Conservation (phyloP, 2,888 invertebrate species). For the Amblyjoppa fuscipennis region DNA sequence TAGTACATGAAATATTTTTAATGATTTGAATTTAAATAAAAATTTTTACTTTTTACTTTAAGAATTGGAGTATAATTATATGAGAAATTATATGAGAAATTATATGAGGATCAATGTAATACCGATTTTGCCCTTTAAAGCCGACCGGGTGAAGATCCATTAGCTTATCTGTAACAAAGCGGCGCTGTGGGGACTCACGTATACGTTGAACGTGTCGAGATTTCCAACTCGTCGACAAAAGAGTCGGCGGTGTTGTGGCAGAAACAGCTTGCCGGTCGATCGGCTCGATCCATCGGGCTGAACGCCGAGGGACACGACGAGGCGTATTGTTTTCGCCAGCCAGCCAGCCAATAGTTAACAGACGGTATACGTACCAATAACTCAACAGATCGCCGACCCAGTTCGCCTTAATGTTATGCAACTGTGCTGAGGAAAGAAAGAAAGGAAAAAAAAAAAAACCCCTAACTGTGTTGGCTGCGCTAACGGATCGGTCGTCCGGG, state of each 20-base stretch:
- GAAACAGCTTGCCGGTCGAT: constrained; percentile 35
- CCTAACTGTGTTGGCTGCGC: constrained; percentile 26
- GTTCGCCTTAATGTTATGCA: constrained; percentile 79
- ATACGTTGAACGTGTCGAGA: constrained; percentile 28
- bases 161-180: constrained; percentile 1
- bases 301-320: constrained; percentile 5
- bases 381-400: constrained; percentile 71
- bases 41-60: no score
- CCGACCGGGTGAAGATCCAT: background rate
- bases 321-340: constrained; percentile 33
- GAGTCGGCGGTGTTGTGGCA: constrained; percentile 3
- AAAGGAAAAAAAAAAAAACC: constrained; percentile 53
- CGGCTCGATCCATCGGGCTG: constrained; percentile 26
- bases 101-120: background rate
- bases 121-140: background rate
- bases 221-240: constrained; percentile 35
- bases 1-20: no score
- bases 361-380: constrained; percentile 23
- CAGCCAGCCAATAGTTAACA: constrained; percentile 36
- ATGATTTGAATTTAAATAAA: no score
- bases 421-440: constrained; percentile 75
- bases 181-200: background rate
- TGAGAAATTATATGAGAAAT: background rate
- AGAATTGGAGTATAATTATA: no score
- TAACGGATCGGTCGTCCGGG: constrained; percentile 71